Percentiles rank a stretch among this genome's conserved stretches.
Evolutionary conservation across 2,888 invertebrate genomes (phyloP).

Genomic region (Dimorphilus gyrociliatus): DNA sequence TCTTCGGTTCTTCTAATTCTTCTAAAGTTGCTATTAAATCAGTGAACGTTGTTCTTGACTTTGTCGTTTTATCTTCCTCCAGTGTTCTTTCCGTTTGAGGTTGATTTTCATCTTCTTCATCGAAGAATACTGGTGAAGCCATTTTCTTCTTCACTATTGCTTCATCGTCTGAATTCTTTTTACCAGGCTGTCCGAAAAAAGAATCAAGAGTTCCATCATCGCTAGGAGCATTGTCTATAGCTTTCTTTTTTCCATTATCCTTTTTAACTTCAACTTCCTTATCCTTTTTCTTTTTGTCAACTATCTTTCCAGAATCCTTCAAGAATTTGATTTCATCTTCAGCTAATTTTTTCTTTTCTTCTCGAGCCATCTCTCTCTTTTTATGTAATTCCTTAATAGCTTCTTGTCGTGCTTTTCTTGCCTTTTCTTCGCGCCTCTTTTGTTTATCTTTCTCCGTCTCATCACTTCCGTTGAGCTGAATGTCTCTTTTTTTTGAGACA

Average conservation of each 20-base stretch:
- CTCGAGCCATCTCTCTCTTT: constrained; percentile 25
- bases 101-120: too few relatives aligned
- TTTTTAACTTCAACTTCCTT: too few relatives aligned
- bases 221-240: too few relatives aligned
- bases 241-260: too few relatives aligned
- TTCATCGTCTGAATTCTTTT: too few relatives aligned
- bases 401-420: constrained; percentile 23
- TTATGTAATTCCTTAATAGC: constrained; percentile 32
- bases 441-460: constrained; percentile 18
- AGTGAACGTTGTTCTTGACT: constrained; percentile 23
- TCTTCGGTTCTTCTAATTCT: constrained; percentile 32
- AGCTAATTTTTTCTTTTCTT: constrained; percentile 23
- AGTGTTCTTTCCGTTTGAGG: constrained; percentile 2
- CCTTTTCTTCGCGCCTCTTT: constrained; percentile 23
- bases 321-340: constrained; percentile 25
- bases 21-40: constrained; percentile 33
- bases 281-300: too few relatives aligned
- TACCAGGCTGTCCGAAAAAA: too few relatives aligned
- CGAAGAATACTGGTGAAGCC: too few relatives aligned
- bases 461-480: constrained; percentile 8
- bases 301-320: constrained; percentile 25
- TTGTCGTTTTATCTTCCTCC: background rate
- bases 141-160: too few relatives aligned
- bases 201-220: too few relatives aligned
- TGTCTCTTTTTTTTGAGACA: constrained; percentile 6